These are phyloP conservation scores for Podocnemis expansa DNA, from an alignment of 2,113 vertebrate genomes.

Conservation along the genomic window DNA sequence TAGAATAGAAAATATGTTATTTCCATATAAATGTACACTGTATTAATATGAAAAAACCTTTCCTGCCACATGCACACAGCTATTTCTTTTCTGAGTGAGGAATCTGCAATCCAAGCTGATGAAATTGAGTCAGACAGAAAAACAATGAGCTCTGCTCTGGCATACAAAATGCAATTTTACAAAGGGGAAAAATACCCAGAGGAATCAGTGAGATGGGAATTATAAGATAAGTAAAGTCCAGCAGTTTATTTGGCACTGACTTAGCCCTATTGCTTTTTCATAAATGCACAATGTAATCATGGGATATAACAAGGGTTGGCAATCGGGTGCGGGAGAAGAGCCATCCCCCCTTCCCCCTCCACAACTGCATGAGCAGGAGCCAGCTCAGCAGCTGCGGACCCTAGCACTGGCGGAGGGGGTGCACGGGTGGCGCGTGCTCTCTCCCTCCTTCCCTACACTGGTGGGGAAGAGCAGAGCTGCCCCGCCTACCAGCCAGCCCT, in stretches of 20 bases:
- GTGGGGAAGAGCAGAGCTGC: too few relatives aligned
- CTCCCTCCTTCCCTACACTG: too few relatives aligned
- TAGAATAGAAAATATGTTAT: not conserved
- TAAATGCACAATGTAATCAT: not conserved
- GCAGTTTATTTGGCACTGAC: not conserved
- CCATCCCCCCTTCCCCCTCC: too few relatives aligned
- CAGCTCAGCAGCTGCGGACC: too few relatives aligned
- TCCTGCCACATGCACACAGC: not conserved
- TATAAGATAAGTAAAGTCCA: not conserved
- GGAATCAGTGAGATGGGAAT: not conserved
- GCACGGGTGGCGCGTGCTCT: too few relatives aligned
- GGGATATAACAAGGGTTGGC: slow-evolving; percentile 7
- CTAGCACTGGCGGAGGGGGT: too few relatives aligned
- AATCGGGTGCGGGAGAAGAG: too few relatives aligned
- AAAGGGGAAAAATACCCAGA: not conserved
- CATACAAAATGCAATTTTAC: slow-evolving; percentile 43
- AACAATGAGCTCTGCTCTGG: slow-evolving; percentile 41
- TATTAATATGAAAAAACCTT: not conserved
- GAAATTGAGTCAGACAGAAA: slow-evolving; percentile 36
- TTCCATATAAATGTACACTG: not conserved
- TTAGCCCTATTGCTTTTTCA: slow-evolving; percentile 10
- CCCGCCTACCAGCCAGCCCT: too few relatives aligned
- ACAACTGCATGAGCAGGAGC: too few relatives aligned
- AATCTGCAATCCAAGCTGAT: slow-evolving; percentile 40
- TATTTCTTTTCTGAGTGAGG: not conserved